A percentile compares a stretch with the other conserved stretches of the same genome.
phyloP scores from a whole-genome alignment of 2,797 vertebrate species.

The Lagodon rhomboides region DNA sequence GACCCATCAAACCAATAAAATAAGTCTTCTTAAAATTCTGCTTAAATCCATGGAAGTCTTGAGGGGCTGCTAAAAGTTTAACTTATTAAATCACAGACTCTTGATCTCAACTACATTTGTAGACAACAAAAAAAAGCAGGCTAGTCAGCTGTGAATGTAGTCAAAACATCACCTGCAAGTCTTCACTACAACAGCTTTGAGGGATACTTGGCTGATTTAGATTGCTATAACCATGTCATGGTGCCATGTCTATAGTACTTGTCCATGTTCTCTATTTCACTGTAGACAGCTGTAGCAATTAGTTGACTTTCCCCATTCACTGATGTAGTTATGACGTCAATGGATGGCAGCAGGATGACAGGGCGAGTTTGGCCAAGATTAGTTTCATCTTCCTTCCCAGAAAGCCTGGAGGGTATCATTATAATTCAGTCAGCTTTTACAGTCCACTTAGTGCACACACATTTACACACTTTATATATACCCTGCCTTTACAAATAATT shows the following conservation, averaged over 20 bases:
- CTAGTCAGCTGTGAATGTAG: background rate
- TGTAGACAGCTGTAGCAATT: background rate
- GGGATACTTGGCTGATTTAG: background rate
- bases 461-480: background rate
- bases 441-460: no score
- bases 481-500: no score
- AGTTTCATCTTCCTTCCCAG: background rate
- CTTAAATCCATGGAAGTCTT: background rate
- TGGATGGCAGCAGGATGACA: background rate
- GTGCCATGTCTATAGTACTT: background rate
- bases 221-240: background rate
- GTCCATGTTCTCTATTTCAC: background rate
- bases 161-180: background rate
- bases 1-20: background rate
- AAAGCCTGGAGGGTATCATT: background rate
- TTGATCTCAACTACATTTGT: no score
- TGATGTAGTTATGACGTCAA: constrained; percentile 5
- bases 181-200: background rate
- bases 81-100: no score
- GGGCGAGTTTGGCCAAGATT: background rate
- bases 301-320: background rate
- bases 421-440: background rate
- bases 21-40: background rate
- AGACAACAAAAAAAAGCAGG: no score
- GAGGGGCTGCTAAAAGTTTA: background rate